Base-by-base conservation (phyloP, 2,113 vertebrate species). In the Chascanopsetta lugubris region DNA sequence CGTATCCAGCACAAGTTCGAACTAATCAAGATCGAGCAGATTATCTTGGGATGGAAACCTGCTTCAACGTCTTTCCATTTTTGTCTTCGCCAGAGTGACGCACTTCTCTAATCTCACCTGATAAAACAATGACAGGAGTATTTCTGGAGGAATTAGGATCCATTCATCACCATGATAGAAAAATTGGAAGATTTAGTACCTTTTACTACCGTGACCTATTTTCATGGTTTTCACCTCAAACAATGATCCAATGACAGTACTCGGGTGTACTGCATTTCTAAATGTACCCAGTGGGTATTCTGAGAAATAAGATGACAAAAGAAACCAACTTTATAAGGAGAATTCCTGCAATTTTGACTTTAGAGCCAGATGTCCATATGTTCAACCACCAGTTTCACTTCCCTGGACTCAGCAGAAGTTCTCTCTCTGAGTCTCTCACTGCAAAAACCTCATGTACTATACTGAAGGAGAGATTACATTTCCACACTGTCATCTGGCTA, bases 1-100 rank as follows among this genome's bases (percentile, higher is more conserved):
- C n/a, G n/a, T n/a, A n/a, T n/a, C n/a, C n/a, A n/a, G n/a, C n/a
- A 77, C 71, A 84, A 0, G 2, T 26, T 18, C 25, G 24, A 59
- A 34, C 55, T 62, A 50, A 49, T 24, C 13, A 49, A 46, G 61
- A 32, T 1, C 0, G 45, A 6, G 42, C 6, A 53, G 32, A 34
- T 63, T 13, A 21, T 63, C 61, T 6, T n/a, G 53, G 56, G 36
- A 71, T 12, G 48, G 27, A 38, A 57, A 63, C 11, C 8, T 42
- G 6, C 17, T 40, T 17, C 7, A 30, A 11, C 48, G 11, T 4
- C 46, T 26, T 21, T 48, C 9, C 4, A 10, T 17, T 11, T 5
- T 56, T 15, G 10, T 46, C 26, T 55, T 3, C 11, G 12, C 10
- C 40, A 20, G 32, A n/a, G n/a, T n/a, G n/a, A n/a, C n/a, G n/a